Percentiles rank a stretch among this genome's conserved stretches.
phyloP scores from a whole-genome alignment of 2,113 vertebrate species.

The Artemisiospiza belli region DNA sequence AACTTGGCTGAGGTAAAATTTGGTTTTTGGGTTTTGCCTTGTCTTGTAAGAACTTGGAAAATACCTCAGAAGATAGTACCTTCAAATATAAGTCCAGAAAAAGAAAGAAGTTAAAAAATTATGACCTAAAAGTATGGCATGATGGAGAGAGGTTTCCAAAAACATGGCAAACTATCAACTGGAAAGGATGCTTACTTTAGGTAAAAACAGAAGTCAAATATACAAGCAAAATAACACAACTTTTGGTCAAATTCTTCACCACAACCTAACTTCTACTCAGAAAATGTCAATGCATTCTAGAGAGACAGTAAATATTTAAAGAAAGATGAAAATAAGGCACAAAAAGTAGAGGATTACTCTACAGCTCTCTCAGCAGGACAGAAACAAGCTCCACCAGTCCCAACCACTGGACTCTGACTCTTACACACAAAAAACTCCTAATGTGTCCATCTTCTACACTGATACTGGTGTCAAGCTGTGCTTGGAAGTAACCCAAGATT shows the following conservation, averaged over 20 bases:
- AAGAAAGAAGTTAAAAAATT: not conserved
- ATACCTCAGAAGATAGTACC: not conserved
- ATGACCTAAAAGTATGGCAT: not conserved
- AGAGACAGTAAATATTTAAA: not conserved
- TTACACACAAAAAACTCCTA: not conserved
- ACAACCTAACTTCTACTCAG: not conserved
- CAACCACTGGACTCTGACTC: not conserved
- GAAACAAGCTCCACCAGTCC: not conserved
- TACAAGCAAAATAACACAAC: not conserved
- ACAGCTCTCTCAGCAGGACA: not conserved
- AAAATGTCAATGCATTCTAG: not conserved
- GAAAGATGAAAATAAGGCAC: not conserved
- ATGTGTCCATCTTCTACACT: not conserved
- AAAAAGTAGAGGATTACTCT: not conserved
- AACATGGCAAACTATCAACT: not conserved
- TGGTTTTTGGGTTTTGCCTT: not conserved
- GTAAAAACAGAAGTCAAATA: not conserved
- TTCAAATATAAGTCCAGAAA: not conserved
- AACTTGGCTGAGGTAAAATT: not conserved
- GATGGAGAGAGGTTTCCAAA: not conserved
- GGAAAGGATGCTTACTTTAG: not conserved
- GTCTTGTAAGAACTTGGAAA: not conserved
- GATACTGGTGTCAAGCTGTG: not conserved
- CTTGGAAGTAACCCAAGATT: not conserved
- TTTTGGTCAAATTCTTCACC: not conserved